A percentile compares a stretch with the other conserved stretches of the same genome.
Evolutionary conservation across 2,797 vertebrate genomes (phyloP).

Genomic region (Oceanodroma leucorhoa): DNA sequence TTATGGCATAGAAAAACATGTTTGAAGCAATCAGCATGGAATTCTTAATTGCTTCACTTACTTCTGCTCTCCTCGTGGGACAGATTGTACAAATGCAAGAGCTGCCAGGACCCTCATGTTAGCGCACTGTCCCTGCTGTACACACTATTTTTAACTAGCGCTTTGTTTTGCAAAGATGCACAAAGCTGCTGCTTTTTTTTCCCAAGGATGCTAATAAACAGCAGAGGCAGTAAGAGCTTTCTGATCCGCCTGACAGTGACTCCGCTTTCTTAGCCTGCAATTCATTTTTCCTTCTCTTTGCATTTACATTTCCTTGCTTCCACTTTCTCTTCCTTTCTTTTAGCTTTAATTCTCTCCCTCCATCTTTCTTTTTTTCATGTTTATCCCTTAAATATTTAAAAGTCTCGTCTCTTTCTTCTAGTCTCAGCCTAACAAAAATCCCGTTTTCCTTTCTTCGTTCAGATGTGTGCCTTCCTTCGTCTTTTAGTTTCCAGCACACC

Average conservation of each 20-base stretch:
- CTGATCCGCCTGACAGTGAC: background rate
- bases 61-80: conserved; percentile 86
- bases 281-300: background rate
- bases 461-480: conserved; percentile 1
- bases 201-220: conserved; percentile 48
- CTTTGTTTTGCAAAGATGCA: conserved; percentile 74
- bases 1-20: conserved; percentile 86
- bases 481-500: conserved; percentile 24
- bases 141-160: conserved; percentile 64
- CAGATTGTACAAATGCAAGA: conserved; percentile 71
- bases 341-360: background rate
- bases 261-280: background rate
- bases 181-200: conserved; percentile 49
- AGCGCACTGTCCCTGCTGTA: conserved; percentile 55
- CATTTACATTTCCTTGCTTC: background rate
- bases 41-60: conserved; percentile 92
- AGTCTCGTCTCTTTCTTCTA: background rate
- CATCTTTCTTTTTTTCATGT: background rate
- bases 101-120: conserved; percentile 78
- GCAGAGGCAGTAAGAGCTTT: conserved; percentile 28
- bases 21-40: conserved; percentile 92
- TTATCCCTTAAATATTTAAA: background rate
- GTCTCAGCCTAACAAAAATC: background rate
- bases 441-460: background rate
- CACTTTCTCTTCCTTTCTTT: background rate